These are phyloP conservation scores for Whitmania pigra DNA, from an alignment of 1,140 invertebrate species.

Conservation along the genomic window DNA sequence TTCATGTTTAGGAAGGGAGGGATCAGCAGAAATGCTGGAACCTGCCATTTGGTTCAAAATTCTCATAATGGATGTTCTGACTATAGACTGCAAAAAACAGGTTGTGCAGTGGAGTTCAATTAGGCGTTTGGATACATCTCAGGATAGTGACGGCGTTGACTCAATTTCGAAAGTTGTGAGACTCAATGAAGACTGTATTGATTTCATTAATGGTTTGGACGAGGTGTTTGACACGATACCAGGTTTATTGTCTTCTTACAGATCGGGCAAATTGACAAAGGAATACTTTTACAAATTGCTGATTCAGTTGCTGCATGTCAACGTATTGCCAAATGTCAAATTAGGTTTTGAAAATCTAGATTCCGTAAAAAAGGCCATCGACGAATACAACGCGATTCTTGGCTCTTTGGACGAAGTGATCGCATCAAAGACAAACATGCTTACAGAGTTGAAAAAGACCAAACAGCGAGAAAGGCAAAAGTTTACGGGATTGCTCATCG, in stretches of 20 bases:
- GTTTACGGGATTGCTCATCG: not conserved
- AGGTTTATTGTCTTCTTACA: conserved; percentile 12
- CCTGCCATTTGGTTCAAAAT: conserved; percentile 26
- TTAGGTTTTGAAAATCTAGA: conserved; percentile 12
- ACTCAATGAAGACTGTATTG: conserved; percentile 18
- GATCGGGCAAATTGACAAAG: not conserved
- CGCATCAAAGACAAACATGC: not conserved
- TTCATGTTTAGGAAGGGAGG: not conserved
- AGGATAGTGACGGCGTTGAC: not conserved
- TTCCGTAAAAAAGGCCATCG: not conserved
- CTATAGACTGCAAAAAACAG: conserved; percentile 18
- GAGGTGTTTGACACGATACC: conserved; percentile 22
- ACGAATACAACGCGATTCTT: not conserved
- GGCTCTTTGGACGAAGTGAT: not conserved
- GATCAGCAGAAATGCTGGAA: conserved; percentile 11
- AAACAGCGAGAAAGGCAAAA: not conserved
- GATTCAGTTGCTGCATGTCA: conserved; percentile 13
- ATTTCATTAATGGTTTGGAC: conserved; percentile 20
- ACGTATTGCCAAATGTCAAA: conserved; percentile 5
- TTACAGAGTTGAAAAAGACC: not conserved
- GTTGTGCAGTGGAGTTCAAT: conserved; percentile 19
- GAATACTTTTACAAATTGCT: conserved; percentile 6
- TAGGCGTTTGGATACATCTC: not conserved
- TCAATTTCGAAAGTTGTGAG: not conserved
- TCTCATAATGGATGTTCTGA: conserved; percentile 22